Conservation (phyloP, 2,888 invertebrate species). For the Hemicrepidius hirtus region DNA sequence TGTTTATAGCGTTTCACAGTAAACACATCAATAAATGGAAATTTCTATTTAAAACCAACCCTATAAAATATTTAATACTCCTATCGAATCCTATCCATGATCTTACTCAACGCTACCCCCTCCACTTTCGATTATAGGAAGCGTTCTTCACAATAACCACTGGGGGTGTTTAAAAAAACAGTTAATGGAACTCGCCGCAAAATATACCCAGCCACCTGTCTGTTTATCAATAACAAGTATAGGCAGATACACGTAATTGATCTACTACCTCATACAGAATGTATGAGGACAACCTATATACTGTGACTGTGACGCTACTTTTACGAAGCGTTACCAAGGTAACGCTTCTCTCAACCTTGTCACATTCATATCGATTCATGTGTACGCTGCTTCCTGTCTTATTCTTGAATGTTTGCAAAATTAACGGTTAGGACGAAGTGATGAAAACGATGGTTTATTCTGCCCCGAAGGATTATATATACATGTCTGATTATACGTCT, state of each 20-base stretch:
- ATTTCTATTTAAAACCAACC: too few relatives aligned
- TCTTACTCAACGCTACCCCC: too few relatives aligned
- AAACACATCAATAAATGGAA: too few relatives aligned
- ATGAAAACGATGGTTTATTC: slow-evolving; percentile 2
- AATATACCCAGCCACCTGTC: background rate
- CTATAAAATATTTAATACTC: too few relatives aligned
- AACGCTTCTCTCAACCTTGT: slow-evolving; percentile 14
- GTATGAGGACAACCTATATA: slow-evolving; percentile 8
- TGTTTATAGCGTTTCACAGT: too few relatives aligned
- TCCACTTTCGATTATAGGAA: too few relatives aligned
- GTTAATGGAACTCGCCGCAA: too few relatives aligned
- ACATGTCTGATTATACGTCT: background rate
- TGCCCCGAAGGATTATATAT: slow-evolving; percentile 5
- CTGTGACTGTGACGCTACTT: slow-evolving; percentile 18
- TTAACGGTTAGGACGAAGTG: slow-evolving; percentile 24
- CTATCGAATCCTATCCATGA: too few relatives aligned
- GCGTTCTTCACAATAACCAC: too few relatives aligned
- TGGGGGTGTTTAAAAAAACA: too few relatives aligned
- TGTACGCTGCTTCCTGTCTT: slow-evolving; percentile 7
- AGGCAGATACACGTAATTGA: slow-evolving; percentile 15
- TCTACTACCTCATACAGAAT: slow-evolving; percentile 19
- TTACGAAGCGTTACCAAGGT: slow-evolving; percentile 11
- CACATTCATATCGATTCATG: slow-evolving; percentile 18
- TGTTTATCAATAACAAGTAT: slow-evolving; percentile 2
- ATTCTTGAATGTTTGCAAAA: slow-evolving; percentile 21